These are phyloP conservation scores for Sigmodon hispidus DNA, from an alignment of 2,113 vertebrate species.

Conservation along the genomic window DNA sequence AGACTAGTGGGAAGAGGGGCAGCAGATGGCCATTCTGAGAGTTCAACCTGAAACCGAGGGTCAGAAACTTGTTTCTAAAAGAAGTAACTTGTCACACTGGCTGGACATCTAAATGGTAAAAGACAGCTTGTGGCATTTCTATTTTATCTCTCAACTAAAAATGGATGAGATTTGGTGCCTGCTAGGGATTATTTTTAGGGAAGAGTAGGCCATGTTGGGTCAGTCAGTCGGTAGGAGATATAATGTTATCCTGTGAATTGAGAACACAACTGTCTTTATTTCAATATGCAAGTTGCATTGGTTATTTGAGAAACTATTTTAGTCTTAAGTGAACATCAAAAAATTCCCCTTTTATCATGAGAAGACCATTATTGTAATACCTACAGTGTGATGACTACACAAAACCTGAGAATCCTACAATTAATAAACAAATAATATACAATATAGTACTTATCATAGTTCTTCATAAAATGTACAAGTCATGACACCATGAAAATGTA, in stretches of 20 bases:
- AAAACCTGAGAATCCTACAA: neutral
- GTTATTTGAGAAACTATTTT: neutral
- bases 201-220: neutral
- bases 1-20: neutral
- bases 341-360: neutral
- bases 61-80: neutral
- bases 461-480: neutral
- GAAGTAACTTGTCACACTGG: neutral
- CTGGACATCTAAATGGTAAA: neutral
- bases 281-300: neutral
- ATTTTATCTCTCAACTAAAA: neutral
- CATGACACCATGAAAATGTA: neutral
- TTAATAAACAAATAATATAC: neutral
- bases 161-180: neutral
- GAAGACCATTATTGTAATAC: neutral
- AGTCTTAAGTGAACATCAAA: neutral
- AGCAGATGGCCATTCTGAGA: fast-evolving
- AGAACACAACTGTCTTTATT: neutral
- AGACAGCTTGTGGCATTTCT: neutral
- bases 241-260: neutral
- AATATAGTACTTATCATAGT: neutral
- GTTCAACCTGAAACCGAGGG: neutral
- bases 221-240: neutral
- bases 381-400: neutral
- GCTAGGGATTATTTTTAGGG: neutral